Evolutionary conservation across 2,113 vertebrate species (phyloP).

Genomic region (Seriola rivoliana): DNA sequence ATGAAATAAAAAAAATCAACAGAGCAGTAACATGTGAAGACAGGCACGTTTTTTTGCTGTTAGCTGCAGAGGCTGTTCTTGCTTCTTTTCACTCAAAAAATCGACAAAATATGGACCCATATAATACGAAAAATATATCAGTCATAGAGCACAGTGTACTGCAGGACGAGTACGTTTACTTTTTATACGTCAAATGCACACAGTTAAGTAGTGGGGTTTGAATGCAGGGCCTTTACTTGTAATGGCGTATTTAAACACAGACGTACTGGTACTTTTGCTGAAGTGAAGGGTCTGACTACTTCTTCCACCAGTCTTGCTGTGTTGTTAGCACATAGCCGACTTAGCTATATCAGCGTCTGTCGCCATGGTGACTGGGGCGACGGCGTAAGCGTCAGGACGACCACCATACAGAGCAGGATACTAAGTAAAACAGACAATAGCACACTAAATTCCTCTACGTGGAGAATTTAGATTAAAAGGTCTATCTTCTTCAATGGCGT

Average conservation of each 20-base stretch:
- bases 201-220: background rate
- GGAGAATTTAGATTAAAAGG: fast-evolving
- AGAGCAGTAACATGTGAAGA: too few relatives aligned
- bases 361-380: conserved; percentile 70
- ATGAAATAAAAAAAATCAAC: too few relatives aligned
- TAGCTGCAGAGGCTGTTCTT: background rate
- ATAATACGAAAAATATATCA: background rate
- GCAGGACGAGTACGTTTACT: background rate
- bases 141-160: background rate
- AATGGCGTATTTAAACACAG: background rate
- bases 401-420: background rate
- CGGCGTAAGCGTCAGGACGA: conserved; percentile 15
- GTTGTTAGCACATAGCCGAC: conserved; percentile 44
- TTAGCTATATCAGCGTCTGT: conserved; percentile 65
- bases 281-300: background rate
- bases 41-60: background rate
- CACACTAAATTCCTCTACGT: fast-evolving
- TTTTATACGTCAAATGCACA: background rate
- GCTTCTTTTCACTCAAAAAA: background rate
- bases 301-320: background rate
- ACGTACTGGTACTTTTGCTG: background rate
- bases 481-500: background rate
- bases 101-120: background rate
- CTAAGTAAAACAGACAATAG: background rate
- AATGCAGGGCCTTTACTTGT: background rate